phyloP scores from a whole-genome alignment of 2,888 invertebrate species.

The Apoderus coryli region DNA sequence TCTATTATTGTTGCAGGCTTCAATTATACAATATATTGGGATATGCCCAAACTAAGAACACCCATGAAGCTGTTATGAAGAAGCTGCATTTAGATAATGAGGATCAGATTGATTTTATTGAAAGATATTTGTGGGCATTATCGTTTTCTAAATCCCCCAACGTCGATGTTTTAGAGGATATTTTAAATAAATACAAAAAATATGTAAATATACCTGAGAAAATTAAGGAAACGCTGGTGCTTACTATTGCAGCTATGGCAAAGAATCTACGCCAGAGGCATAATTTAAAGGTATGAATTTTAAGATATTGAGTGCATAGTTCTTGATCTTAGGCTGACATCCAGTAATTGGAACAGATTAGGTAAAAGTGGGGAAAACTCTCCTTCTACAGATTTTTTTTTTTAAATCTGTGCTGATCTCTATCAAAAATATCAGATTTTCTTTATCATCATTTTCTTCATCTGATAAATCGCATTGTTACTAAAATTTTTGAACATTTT shows the following conservation, averaged over 20 bases:
- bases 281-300: slow-evolving; percentile 3
- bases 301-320: no score
- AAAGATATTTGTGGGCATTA: slow-evolving; percentile 60
- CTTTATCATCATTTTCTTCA: no score
- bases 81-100: slow-evolving; percentile 43
- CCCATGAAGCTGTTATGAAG: slow-evolving; percentile 54
- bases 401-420: no score
- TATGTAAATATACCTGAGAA: slow-evolving; percentile 39
- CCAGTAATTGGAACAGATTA: no score
- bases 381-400: no score
- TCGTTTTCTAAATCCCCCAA: slow-evolving; percentile 53
- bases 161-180: slow-evolving; percentile 37
- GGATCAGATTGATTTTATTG: slow-evolving; percentile 34
- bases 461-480: no score
- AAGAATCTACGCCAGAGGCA: slow-evolving; percentile 22
- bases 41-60: slow-evolving; percentile 50
- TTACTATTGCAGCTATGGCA: slow-evolving; percentile 49
- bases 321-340: no score
- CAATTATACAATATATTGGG: slow-evolving; percentile 58
- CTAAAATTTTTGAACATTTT: no score
- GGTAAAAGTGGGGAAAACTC: no score
- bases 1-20: slow-evolving; percentile 36
- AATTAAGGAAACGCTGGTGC: slow-evolving; percentile 49
- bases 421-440: no score
- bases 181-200: slow-evolving; percentile 35